Percentiles rank a stretch among this genome's conserved stretches.
Evolutionary conservation across 2,797 vertebrate genomes (phyloP).

Genomic region (Hirundo rustica): DNA sequence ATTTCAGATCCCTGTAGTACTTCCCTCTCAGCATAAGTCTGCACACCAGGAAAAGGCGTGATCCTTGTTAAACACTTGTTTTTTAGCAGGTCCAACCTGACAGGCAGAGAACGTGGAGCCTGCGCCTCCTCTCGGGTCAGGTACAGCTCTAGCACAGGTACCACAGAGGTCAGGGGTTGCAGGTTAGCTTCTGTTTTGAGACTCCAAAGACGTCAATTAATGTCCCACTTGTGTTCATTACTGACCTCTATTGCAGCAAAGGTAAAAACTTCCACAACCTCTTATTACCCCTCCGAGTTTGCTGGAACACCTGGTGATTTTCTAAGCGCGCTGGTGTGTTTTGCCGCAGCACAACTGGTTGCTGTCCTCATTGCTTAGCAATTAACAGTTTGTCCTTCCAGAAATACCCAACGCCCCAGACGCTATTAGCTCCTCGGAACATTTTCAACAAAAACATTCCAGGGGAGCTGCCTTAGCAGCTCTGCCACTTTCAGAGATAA

Average conservation of each 20-base stretch:
- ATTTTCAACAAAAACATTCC: conserved; percentile 40
- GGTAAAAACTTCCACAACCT: neutral
- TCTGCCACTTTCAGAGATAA: neutral
- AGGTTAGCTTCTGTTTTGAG: neutral
- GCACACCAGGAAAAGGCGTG: neutral
- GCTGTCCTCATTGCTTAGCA: conserved; percentile 12
- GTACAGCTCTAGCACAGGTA: neutral
- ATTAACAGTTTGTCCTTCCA: conserved; percentile 31
- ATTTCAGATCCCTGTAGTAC: neutral
- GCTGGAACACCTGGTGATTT: neutral
- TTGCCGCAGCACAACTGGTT: neutral
- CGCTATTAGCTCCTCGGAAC: neutral
- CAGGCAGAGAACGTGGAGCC: accelerated
- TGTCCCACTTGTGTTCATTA: neutral
- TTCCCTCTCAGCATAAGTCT: neutral
- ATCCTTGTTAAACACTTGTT: neutral
- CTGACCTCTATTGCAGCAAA: neutral
- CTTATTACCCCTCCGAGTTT: neutral
- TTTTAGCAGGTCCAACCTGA: neutral
- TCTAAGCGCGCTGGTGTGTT: neutral
- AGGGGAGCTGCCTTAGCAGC: neutral
- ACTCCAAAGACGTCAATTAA: neutral
- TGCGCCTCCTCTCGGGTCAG: neutral
- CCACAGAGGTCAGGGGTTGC: neutral
- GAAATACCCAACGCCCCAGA: neutral